A percentile compares a stretch with the other conserved stretches of the same genome.
phyloP scores from a whole-genome alignment of 2,797 vertebrate genomes.

The Pachyuromys duprasi region DNA sequence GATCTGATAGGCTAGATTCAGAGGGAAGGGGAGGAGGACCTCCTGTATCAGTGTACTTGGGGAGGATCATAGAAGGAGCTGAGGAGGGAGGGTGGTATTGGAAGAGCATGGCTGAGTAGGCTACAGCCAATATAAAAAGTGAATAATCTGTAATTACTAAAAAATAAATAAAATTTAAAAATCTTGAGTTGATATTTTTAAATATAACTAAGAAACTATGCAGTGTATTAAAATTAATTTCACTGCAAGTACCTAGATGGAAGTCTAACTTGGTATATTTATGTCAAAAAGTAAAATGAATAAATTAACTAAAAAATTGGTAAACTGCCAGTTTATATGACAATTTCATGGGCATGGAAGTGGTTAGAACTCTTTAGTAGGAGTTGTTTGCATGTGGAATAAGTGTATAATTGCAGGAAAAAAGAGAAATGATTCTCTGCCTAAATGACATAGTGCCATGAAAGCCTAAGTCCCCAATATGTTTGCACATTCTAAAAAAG shows the following conservation, averaged over 20 bases:
- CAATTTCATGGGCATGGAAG: not conserved
- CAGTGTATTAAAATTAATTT: conserved; percentile 35
- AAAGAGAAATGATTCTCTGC: not conserved
- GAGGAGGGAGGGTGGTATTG: too few species aligned
- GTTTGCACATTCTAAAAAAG: not conserved
- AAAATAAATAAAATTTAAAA: too few species aligned
- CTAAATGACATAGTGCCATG: not conserved
- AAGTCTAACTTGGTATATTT: conserved; percentile 23
- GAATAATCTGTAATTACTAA: too few species aligned
- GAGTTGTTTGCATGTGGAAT: not conserved
- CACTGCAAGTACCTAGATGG: not conserved
- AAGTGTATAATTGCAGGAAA: not conserved
- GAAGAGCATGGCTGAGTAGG: too few species aligned
- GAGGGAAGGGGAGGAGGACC: too few species aligned
- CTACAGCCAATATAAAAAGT: too few species aligned
- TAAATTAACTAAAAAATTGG: not conserved
- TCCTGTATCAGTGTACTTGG: too few species aligned
- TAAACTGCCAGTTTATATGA: not conserved
- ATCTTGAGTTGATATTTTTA: not conserved
- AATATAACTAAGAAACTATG: not conserved
- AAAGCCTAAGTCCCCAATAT: conserved; percentile 2
- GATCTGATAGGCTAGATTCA: too few species aligned
- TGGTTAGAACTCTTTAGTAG: not conserved
- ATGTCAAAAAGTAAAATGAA: not conserved
- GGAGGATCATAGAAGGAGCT: too few species aligned